These are phyloP conservation scores for Eucidaris tribuloides DNA, from an alignment of 35 echinoderm and acorn worm species.

Conservation along the genomic window DNA sequence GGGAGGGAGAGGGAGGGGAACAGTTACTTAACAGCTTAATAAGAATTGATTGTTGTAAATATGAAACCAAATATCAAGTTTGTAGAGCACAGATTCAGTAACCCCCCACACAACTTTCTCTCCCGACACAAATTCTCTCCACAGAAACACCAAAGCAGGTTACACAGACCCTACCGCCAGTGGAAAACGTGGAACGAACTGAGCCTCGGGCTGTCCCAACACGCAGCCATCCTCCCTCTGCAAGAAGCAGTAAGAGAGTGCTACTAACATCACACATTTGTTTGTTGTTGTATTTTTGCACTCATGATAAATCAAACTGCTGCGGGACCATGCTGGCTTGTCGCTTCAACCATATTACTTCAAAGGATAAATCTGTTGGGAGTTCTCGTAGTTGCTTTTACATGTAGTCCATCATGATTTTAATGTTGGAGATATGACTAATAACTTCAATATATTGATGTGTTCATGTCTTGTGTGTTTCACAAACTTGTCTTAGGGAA, in stretches of 20 bases:
- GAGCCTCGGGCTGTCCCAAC: background rate
- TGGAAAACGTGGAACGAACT: background rate
- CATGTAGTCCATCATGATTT: too few relatives aligned
- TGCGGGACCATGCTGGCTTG: too few relatives aligned
- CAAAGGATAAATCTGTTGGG: too few relatives aligned
- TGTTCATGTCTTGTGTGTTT: too few relatives aligned
- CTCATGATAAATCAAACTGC: too few relatives aligned
- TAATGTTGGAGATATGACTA: too few relatives aligned
- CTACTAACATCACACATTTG: background rate
- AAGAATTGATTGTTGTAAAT: background rate
- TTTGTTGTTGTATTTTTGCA: too few relatives aligned
- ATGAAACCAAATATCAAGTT: background rate
- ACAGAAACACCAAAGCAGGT: background rate
- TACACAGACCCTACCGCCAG: background rate
- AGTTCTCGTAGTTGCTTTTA: too few relatives aligned
- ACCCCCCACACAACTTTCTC: background rate
- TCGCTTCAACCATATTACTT: too few relatives aligned
- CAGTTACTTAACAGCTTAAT: background rate
- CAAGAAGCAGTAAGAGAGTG: conserved; percentile 15
- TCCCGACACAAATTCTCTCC: background rate
- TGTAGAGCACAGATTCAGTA: background rate
- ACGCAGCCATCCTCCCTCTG: background rate
- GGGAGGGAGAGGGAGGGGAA: background rate
- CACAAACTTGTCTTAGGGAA: too few relatives aligned
- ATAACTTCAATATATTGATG: too few relatives aligned